These are phyloP conservation scores for Thereva unica DNA, from an alignment of 2,888 invertebrate species.

Conservation along the genomic window DNA sequence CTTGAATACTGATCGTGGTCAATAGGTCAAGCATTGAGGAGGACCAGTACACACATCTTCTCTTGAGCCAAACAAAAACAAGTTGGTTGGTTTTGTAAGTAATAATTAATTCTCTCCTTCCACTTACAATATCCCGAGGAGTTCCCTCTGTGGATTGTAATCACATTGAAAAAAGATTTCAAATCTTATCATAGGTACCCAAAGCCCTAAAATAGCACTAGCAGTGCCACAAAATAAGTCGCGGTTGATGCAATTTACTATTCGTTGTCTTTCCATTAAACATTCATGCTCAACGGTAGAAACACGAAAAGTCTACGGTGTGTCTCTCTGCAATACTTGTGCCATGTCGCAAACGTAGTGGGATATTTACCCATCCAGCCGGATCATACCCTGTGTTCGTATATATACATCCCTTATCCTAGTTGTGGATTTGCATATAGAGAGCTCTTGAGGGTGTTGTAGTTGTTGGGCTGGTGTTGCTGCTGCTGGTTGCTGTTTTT, in stretches of 20 bases:
- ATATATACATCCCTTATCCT: conserved; percentile 15
- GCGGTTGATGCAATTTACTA: conserved; percentile 27
- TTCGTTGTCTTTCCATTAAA: conserved; percentile 27
- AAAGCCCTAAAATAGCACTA: conserved; percentile 12
- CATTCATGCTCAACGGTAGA: conserved; percentile 14
- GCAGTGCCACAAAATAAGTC: conserved; percentile 12
- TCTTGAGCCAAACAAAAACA: too few relatives aligned
- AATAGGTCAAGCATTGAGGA: too few relatives aligned
- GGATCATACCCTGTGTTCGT: too few relatives aligned
- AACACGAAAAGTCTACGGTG: conserved; percentile 9
- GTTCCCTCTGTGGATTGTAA: too few relatives aligned
- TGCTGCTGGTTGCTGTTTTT: not conserved
- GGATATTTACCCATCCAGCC: conserved; percentile 3
- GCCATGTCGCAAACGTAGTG: not conserved
- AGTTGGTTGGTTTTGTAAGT: too few relatives aligned
- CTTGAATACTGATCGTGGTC: too few relatives aligned
- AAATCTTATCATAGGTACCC: too few relatives aligned
- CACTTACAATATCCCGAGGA: too few relatives aligned
- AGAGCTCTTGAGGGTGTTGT: conserved; percentile 7
- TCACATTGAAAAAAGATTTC: too few relatives aligned
- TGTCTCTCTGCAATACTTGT: not conserved
- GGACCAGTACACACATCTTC: too few relatives aligned
- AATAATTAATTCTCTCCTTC: too few relatives aligned
- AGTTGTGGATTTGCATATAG: conserved; percentile 23
- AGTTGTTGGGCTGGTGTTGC: too few relatives aligned